Base-by-base conservation (phyloP, 2,113 vertebrate genomes). In the Microtus richardsoni region DNA sequence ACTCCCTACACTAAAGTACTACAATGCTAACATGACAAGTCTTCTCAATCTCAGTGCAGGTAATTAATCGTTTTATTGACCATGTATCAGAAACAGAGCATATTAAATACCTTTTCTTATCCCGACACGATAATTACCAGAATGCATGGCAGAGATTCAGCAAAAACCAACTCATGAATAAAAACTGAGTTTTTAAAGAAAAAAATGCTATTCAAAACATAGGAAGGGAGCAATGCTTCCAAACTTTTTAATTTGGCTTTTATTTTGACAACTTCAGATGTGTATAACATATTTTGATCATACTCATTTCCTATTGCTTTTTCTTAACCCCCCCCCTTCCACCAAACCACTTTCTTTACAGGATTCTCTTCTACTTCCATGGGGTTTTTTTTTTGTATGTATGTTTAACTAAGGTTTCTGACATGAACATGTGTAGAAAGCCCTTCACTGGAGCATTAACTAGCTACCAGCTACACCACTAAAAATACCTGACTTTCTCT, bases 161-260 rank as follows among this genome's bases (percentile, higher is more conserved):
- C 52, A 96, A 95, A 95, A 91, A 11, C 11, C 33, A 97, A 87
- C 9, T 93, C 58, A 88, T 80, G 36, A 77, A 54, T 93, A 86
- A 92, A 95, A 96, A 83, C 44, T 47, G 10, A 66, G 17, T 36
- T 49, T 44, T 60, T 47, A 33, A 30, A n/a, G 62, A 39, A 62
- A 39, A 16, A 7, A n/a, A 2, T 22, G 70, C 26, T 87, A 70
- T 87, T 87, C 64, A 68, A 87, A 70, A 52, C 3, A n/a, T n/a
- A 68, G 41, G 33, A 52, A 70, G 64, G 17, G 33, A 87, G 36
- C 21, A 70, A 70, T 52, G 19, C 44, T 87, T 24, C 19, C 22
- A 70, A 70, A 44, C 41, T 36, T 47, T 49, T 70, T 49, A 68
- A 8, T 49, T 68, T 86, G 36, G 11, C 49, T n/a, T 52, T 86